Conservation (phyloP, 2,113 vertebrate species). For the Scolopax mira region DNA sequence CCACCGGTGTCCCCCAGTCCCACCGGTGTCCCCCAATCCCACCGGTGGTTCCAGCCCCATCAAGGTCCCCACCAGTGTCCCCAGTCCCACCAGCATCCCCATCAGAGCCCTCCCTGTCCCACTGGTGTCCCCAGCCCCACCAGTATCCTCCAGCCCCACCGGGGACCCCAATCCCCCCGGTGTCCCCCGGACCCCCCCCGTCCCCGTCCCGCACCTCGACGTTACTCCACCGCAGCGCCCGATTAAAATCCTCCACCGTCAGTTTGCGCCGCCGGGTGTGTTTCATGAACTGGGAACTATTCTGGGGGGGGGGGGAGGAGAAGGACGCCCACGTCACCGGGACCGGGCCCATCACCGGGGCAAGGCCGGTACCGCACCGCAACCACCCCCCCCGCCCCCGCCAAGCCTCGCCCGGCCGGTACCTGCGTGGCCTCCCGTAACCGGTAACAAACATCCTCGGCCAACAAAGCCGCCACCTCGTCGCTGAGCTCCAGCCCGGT, state of each 20-base stretch:
- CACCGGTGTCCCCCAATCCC: no score
- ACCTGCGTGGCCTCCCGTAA: constrained; percentile 90
- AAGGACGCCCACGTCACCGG: not conserved
- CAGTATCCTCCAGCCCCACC: no score
- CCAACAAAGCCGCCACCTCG: constrained; percentile 84
- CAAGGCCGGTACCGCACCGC: not conserved
- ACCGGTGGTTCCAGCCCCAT: no score
- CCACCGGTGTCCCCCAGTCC: no score
- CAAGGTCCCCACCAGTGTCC: no score
- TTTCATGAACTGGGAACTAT: constrained; percentile 91
- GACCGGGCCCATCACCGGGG: not conserved
- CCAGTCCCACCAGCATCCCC: no score
- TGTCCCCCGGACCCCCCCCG: not conserved
- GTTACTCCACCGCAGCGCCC: constrained; percentile 89
- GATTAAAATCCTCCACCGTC: constrained; percentile 90
- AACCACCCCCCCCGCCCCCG: no score
- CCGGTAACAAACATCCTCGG: constrained; percentile 91
- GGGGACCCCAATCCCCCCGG: no score
- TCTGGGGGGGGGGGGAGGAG: constrained; percentile 58
- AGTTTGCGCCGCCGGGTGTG: constrained; percentile 87
- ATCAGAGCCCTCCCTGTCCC: no score
- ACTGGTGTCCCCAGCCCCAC: no score
- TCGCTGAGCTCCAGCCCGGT: constrained; percentile 85
- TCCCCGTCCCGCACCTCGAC: constrained; percentile 79
- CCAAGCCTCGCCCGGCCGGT: not conserved